Evolutionary conservation across 2,888 invertebrate species (phyloP).

Genomic region (Meandrusa payeni): DNA sequence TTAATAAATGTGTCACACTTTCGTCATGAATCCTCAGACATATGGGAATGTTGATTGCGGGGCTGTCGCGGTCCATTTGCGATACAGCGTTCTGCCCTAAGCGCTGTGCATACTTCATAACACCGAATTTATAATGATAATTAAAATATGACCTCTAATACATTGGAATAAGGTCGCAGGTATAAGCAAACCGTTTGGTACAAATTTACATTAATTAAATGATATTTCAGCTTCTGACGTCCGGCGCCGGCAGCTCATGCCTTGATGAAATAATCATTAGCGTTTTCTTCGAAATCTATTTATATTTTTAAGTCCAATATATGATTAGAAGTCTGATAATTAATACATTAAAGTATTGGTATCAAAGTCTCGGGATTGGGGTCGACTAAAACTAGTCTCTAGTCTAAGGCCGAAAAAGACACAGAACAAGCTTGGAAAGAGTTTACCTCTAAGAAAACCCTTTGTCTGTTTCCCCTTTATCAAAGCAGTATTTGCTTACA

Average conservation of each 20-base stretch:
- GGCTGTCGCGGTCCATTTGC: slow-evolving; percentile 57
- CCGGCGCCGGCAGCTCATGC: slow-evolving; percentile 65
- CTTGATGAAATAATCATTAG: slow-evolving; percentile 59
- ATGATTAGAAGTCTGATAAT: background rate
- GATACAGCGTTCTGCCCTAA: slow-evolving; percentile 49
- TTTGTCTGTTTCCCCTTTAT: no score
- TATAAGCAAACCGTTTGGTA: slow-evolving; percentile 29
- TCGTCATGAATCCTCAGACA: slow-evolving; percentile 34
- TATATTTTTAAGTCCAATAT: slow-evolving; percentile 28
- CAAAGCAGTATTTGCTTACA: no score
- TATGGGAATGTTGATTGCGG: slow-evolving; percentile 63
- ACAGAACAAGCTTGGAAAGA: no score
- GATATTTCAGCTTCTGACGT: slow-evolving; percentile 63
- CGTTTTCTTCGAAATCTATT: slow-evolving; percentile 56
- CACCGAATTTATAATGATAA: slow-evolving; percentile 20
- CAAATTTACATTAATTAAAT: slow-evolving; percentile 65
- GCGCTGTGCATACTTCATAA: slow-evolving; percentile 44
- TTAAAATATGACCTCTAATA: slow-evolving; percentile 37
- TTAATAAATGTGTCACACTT: slow-evolving; percentile 14
- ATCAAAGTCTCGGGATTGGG: no score
- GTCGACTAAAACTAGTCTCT: no score
- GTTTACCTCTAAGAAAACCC: no score
- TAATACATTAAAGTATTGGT: background rate
- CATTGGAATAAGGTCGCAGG: slow-evolving; percentile 31
- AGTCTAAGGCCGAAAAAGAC: no score